phyloP scores from a whole-genome alignment of 2,888 invertebrate genomes.

The Drosophila pseudotalamancana region DNA sequence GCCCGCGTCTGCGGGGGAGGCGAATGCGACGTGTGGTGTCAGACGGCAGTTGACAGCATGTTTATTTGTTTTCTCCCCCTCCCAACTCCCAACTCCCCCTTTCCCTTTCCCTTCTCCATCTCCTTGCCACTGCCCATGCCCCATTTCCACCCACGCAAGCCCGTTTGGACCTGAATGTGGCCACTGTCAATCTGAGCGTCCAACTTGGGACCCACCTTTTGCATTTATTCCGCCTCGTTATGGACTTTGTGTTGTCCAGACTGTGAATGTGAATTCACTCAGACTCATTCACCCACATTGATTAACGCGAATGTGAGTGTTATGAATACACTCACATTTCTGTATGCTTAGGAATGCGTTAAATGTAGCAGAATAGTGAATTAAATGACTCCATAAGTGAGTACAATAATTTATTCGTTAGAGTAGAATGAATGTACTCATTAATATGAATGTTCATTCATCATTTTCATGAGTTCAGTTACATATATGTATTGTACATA shows the following conservation, averaged over 20 bases:
- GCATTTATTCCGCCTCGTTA: constrained; percentile 15
- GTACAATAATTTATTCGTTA: too few relatives aligned
- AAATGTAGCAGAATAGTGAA: too few relatives aligned
- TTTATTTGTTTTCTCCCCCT: constrained; percentile 69
- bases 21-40: constrained; percentile 71
- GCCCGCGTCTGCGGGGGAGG: constrained; percentile 35
- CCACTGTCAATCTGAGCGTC: constrained; percentile 48
- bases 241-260: background rate
- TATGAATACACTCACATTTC: background rate
- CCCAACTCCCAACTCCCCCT: background rate
- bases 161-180: constrained; percentile 20
- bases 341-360: too few relatives aligned
- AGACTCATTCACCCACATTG: background rate
- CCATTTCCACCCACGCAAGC: background rate
- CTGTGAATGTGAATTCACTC: constrained; percentile 7
- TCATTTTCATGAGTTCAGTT: background rate
- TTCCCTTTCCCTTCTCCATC: background rate
- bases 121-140: background rate
- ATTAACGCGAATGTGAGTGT: background rate
- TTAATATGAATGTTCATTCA: background rate
- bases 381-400: too few relatives aligned
- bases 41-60: constrained; percentile 80
- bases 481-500: too few relatives aligned
- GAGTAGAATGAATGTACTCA: background rate
- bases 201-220: constrained; percentile 17